These are phyloP conservation scores for Girardia tigrina DNA, from an alignment of 2,888 invertebrate genomes.

Conservation along the genomic window DNA sequence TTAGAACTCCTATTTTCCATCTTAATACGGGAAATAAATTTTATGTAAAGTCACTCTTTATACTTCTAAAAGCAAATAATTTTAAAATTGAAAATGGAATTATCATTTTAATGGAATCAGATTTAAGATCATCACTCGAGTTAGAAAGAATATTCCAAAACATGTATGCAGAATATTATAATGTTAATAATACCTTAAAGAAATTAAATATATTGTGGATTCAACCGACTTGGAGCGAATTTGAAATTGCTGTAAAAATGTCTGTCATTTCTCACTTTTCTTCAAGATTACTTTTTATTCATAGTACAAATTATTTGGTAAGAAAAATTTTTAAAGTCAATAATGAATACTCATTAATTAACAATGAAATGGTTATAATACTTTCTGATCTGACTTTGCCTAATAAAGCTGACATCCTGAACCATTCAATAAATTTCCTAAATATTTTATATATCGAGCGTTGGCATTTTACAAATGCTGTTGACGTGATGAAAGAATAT, in stretches of 20 bases:
- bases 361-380: background rate
- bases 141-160: background rate
- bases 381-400: conserved; percentile 7
- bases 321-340: background rate
- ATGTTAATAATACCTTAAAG: background rate
- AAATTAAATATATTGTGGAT: background rate
- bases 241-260: conserved; percentile 11
- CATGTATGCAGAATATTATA: background rate
- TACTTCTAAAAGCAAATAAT: background rate
- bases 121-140: background rate
- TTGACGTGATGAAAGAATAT: background rate
- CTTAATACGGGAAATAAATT: conserved; percentile 8
- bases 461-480: background rate
- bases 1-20: background rate
- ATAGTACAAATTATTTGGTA: background rate
- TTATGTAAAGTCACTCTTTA: background rate
- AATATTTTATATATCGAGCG: conserved; percentile 12
- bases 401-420: background rate
- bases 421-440: background rate
- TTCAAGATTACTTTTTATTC: background rate
- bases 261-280: background rate
- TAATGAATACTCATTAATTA: background rate
- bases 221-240: background rate
- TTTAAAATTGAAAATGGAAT: conserved; percentile 2
- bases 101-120: background rate